A percentile compares a stretch with the other conserved stretches of the same genome.
phyloP scores from a whole-genome alignment of 2,888 invertebrate genomes.

The Callosobruchus maculatus region DNA sequence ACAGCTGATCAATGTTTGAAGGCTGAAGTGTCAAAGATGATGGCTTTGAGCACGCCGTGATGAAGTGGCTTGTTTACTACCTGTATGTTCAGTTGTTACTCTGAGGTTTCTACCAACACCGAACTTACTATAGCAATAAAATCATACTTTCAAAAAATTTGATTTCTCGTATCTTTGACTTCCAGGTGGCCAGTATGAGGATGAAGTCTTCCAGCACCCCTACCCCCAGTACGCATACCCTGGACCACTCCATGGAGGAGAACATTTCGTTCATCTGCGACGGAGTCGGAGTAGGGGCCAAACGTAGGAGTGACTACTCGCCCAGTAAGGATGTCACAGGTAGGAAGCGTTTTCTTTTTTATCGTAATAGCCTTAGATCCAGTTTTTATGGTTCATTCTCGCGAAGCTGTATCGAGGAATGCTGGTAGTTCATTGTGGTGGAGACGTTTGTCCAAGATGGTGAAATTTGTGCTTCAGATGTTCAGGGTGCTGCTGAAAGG shows the following conservation, averaged over 20 bases:
- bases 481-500: background rate
- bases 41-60: no score
- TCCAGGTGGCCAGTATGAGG: conserved; percentile 43
- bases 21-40: no score
- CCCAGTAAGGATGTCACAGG: conserved; percentile 49
- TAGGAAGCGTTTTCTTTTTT: conserved; percentile 1
- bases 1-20: no score
- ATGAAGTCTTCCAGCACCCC: conserved; percentile 40
- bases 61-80: no score
- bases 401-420: background rate
- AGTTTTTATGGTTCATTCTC: background rate
- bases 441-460: background rate
- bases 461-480: background rate
- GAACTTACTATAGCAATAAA: background rate
- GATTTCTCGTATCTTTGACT: background rate
- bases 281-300: conserved; percentile 46
- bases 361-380: background rate
- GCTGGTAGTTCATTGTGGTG: background rate
- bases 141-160: background rate
- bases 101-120: background rate
- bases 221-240: conserved; percentile 32
- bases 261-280: conserved; percentile 41
- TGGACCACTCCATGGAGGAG: conserved; percentile 41
- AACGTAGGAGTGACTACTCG: conserved; percentile 56
- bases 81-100: background rate